Evolutionary conservation across 2,888 invertebrate species (phyloP).

Genomic region (Sinohyriopsis cumingii): DNA sequence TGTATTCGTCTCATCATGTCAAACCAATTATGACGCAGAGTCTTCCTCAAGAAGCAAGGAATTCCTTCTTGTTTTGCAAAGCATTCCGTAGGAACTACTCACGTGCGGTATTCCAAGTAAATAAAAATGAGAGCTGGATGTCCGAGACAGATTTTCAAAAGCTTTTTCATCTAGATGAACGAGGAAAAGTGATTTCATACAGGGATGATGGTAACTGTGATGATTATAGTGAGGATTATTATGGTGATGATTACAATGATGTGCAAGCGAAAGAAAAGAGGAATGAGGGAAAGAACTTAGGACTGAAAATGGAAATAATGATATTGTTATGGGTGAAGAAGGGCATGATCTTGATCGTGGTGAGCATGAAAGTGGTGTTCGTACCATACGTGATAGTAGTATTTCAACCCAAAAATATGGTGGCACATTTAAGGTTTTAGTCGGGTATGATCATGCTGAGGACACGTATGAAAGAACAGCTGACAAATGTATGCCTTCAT

Average conservation of each 20-base stretch:
- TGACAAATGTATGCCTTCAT: constrained; percentile 20
- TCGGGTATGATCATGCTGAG: not conserved
- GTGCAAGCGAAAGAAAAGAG: not conserved
- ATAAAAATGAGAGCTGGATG: not conserved
- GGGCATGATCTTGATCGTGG: no score
- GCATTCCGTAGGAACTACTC: constrained; percentile 24
- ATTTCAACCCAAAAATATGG: not conserved
- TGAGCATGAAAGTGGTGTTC: not conserved
- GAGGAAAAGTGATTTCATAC: not conserved
- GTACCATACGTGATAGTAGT: not conserved
- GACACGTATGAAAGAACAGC: constrained; percentile 13
- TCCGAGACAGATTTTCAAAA: no score
- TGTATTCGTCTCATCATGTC: constrained; percentile 21
- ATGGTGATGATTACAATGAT: not conserved
- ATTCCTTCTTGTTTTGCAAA: constrained; percentile 21
- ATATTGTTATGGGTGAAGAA: no score
- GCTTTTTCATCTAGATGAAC: no score
- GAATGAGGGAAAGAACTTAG: not conserved
- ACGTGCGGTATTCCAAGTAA: constrained; percentile 14
- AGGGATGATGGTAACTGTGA: not conserved
- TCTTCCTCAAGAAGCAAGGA: constrained; percentile 10
- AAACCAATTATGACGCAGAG: constrained; percentile 14
- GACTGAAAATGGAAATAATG: not conserved
- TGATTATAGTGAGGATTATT: not conserved
- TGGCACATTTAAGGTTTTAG: not conserved